Percentiles rank a stretch among this genome's conserved stretches.
Conservation (phyloP, 2,113 vertebrate species). For the Symphodus melops region DNA sequence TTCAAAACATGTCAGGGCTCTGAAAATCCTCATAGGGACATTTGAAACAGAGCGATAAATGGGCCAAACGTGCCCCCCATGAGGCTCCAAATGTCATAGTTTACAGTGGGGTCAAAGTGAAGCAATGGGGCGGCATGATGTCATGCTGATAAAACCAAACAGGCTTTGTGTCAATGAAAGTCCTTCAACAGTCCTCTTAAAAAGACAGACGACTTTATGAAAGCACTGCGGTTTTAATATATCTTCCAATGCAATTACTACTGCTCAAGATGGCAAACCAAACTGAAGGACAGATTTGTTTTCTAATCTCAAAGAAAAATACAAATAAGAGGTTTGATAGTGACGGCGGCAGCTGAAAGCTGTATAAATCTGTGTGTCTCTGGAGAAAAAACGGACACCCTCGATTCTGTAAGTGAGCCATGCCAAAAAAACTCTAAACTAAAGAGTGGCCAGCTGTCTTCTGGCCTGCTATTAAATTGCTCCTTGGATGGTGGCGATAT, state of each 20-base stretch:
- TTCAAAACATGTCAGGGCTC: constrained; percentile 73
- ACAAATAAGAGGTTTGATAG: constrained; percentile 75
- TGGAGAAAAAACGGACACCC: constrained; percentile 83
- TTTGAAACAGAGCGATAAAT: constrained; percentile 81
- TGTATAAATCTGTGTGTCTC: constrained; percentile 82
- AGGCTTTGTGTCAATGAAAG: constrained; percentile 81
- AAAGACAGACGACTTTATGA: constrained; percentile 54
- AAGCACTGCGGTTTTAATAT: constrained; percentile 40
- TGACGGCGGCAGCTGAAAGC: constrained; percentile 82
- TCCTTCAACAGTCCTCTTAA: constrained; percentile 78
- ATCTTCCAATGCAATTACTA: constrained; percentile 25
- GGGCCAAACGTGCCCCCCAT: constrained; percentile 76
- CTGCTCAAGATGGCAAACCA: constrained; percentile 23
- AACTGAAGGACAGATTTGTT: constrained; percentile 41
- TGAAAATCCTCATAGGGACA: constrained; percentile 78
- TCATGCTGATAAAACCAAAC: constrained; percentile 81
- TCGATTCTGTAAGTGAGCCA: constrained; percentile 83
- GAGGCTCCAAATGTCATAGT: constrained; percentile 83
- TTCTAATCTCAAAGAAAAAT: constrained; percentile 67
- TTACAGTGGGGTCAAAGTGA: constrained; percentile 82
- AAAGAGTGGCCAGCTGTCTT: constrained; percentile 88
- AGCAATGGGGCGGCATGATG: constrained; percentile 78
- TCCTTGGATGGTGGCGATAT: constrained; percentile 85
- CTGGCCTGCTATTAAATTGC: constrained; percentile 87
- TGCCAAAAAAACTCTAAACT: constrained; percentile 87